Percentiles rank a stretch among this genome's conserved stretches.
Conservation (phyloP, 2,797 vertebrate species). For the Phalanger gymnotis region DNA sequence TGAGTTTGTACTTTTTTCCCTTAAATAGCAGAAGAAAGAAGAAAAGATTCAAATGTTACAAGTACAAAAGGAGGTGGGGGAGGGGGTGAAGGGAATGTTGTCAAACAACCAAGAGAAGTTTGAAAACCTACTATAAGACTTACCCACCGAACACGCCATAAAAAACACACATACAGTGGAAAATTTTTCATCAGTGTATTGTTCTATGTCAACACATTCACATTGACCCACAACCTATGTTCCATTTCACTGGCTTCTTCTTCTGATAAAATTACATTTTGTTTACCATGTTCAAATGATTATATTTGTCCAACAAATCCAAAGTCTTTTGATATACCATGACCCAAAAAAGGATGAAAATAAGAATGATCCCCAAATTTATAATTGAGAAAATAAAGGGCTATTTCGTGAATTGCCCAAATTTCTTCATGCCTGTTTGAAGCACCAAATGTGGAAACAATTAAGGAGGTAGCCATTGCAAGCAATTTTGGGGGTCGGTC, state of each 20-base stretch:
- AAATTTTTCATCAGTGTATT: not conserved
- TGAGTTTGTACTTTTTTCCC: constrained; percentile 27
- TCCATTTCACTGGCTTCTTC: not conserved
- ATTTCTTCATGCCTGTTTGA: constrained; percentile 25
- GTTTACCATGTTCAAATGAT: not conserved
- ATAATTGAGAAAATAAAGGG: not conserved
- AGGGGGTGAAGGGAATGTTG: not conserved
- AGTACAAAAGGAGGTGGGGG: not conserved
- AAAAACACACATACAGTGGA: not conserved
- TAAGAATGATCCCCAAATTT: not conserved
- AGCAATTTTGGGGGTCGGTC: constrained; percentile 28
- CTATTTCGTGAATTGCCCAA: constrained; percentile 13
- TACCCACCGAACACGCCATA: not conserved
- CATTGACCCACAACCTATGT: not conserved
- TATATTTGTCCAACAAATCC: not conserved
- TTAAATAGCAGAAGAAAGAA: not conserved
- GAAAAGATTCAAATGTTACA: not conserved
- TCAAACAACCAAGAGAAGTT: not conserved
- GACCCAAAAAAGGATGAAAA: not conserved
- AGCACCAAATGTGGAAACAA: constrained; percentile 27
- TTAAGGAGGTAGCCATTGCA: constrained; percentile 1
- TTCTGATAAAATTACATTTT: constrained; percentile 1
- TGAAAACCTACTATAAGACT: not conserved
- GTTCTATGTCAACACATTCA: not conserved
- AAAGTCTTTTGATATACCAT: not conserved